Percentiles rank a stretch among this genome's conserved stretches.
These are phyloP conservation scores for Cephus pygmeus DNA, from an alignment of 2,888 invertebrate genomes.

Conservation along the genomic window DNA sequence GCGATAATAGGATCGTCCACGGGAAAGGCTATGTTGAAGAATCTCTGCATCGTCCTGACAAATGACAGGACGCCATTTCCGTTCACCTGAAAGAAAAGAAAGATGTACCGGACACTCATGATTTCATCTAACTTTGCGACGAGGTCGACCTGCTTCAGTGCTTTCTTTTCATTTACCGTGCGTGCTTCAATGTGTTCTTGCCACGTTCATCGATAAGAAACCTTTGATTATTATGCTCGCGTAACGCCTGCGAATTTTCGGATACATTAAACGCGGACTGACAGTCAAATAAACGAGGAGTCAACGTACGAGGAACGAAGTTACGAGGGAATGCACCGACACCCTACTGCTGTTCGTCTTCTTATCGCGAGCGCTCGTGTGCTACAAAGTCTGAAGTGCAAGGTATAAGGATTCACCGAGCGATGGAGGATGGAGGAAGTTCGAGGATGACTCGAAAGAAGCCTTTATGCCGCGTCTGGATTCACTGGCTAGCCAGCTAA, in stretches of 20 bases:
- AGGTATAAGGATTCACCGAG: background rate
- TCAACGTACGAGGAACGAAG: background rate
- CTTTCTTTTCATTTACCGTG: too few relatives aligned
- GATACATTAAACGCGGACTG: background rate
- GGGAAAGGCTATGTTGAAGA: conserved; percentile 89
- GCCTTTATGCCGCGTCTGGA: background rate
- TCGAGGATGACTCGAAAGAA: background rate
- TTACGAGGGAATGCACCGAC: background rate
- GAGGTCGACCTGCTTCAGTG: too few relatives aligned
- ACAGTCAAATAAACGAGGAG: background rate
- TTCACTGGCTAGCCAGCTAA: background rate
- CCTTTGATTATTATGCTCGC: background rate
- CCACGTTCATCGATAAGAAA: background rate
- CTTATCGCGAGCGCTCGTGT: background rate
- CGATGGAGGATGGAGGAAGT: background rate
- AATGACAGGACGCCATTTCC: conserved; percentile 92
- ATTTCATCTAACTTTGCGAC: background rate
- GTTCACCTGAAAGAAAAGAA: conserved; percentile 78
- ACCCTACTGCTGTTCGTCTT: background rate
- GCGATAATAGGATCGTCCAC: conserved; percentile 90
- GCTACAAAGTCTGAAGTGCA: background rate
- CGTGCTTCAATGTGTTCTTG: too few relatives aligned
- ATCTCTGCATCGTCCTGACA: conserved; percentile 86
- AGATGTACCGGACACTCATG: background rate
- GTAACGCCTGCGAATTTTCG: background rate